Conservation (phyloP, 2,797 vertebrate genomes). For the Coilia nasus region DNA sequence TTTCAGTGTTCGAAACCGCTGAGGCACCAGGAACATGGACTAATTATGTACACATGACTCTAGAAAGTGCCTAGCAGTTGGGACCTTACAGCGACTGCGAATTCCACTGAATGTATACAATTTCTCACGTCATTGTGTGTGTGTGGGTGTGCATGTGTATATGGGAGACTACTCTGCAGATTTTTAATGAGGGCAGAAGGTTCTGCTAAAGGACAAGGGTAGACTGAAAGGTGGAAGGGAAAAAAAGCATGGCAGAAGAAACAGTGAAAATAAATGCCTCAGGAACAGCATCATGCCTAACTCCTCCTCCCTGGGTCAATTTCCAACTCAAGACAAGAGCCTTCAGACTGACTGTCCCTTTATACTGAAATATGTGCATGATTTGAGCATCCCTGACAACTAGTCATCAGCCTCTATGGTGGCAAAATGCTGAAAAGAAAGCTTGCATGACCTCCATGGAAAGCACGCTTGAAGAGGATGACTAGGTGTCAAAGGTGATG, state of each 20-base stretch:
- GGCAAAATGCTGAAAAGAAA: not conserved
- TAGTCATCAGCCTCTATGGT: not conserved
- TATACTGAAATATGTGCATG: not conserved
- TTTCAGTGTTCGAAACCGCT: constrained; percentile 53
- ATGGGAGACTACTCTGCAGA: constrained; percentile 47
- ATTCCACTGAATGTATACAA: constrained; percentile 55
- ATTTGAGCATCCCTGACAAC: not conserved
- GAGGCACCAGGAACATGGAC: constrained; percentile 51
- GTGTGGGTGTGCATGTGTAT: constrained; percentile 37
- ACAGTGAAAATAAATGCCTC: not conserved
- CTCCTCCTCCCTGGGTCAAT: not conserved
- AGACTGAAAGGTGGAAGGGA: constrained; percentile 33
- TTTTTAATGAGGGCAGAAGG: constrained; percentile 60
- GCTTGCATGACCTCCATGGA: constrained; percentile 33
- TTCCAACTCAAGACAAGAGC: not conserved
- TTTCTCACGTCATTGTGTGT: constrained; percentile 36
- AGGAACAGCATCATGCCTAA: not conserved
- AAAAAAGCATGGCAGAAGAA: not conserved
- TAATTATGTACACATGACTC: constrained; percentile 62
- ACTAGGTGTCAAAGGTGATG: constrained; percentile 49
- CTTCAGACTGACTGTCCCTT: not conserved
- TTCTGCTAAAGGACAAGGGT: constrained; percentile 55
- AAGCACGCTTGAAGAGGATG: constrained; percentile 44
- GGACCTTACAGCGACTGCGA: constrained; percentile 42
- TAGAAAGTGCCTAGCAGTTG: constrained; percentile 48